Evolutionary conservation across 2,113 vertebrate genomes (phyloP), one percentile per base, ranked within the genome.

Genomic region (Stomatorhinus ivindoensis): DNA sequence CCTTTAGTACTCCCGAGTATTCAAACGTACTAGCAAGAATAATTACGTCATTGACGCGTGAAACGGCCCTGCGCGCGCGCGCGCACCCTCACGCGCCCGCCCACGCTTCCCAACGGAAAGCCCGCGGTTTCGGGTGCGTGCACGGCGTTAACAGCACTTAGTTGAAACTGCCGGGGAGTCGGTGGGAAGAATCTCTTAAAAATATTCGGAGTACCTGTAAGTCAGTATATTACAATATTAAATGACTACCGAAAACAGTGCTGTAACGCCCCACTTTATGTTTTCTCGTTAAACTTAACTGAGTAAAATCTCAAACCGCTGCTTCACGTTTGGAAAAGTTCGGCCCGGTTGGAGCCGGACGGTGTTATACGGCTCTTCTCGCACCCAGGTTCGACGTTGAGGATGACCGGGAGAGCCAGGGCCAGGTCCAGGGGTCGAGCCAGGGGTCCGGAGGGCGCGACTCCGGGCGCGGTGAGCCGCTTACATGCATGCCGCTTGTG

Each of bases 341-440:
- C 69, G 69, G 69, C 15, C 69, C 69, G 69, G 15, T 35, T 35
- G 3, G 69, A 17, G 69, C 69, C 31, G 13, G 8, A 24, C 13
- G 13, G 13, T 35, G 31, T 76, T 76, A 76, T 5, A 76, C 31
- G 69, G 35, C 1, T 39, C 15, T 35, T 80, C 35, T 80, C 17
- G 3, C 31, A 73, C 69, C 5, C 73, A 80, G 73, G 73, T 80
- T 80, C 73, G 31, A 80, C 73, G 73, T 13, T 80, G 73, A 55
- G 31, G 17, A 89, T 89, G 88, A 83, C 69, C 21, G 88, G 88
- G 8, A 51, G 69, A 82, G 87, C 51, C 31, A 61, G 87, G 35
- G 58, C 87, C 13, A 58, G 87, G 15, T 80, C 73, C 31, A 89
- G 88, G 73, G 88, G 88, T 27, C 73, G 88, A 89, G 73, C 47